Base-by-base conservation (phyloP, 23 tunicate genomes). In the Corella eumyota region DNA sequence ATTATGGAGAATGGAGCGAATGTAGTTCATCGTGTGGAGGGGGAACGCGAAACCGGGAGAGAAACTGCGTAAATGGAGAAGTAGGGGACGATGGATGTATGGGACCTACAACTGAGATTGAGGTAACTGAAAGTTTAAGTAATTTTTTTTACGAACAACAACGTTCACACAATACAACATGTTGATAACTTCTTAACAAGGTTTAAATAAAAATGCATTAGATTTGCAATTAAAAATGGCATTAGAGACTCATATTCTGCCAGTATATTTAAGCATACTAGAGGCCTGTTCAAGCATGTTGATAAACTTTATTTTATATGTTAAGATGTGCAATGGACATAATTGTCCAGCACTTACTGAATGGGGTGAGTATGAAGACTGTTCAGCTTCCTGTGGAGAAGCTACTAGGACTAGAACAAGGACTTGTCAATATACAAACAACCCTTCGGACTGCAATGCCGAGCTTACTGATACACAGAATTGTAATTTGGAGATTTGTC, bases 361-460 rank as follows among this genome's bases (percentile, higher is more conserved):
- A 1, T 68, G 73, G 73, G 4, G 7, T 11, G n/a, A 32, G n/a
- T 21, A 22, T 23, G 47, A 32, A 4, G 73, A 68, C n/a, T 68
- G 73, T 58, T 50, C 57, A 2, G 62, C 25, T 1, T 9, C 79
- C 11, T 81, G 90, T 36, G 64, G 57, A 34, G 74, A 63, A 1
- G 79, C 74, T 0, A 40, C 20, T 9, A 57, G 47, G 53, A 46
- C 63, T 9, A 31, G 90, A 27, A 72, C 60, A 0, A 60, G 90
- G 37, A 33, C 37, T 24, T 72, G 78, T 49, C 24, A 61, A 1
- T 28, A 24, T 21, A 31, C 68, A 6, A 50, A 23, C 49, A 54
- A 54, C 60, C 60, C 60, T n/a, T 13, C 6, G 2, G 30, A 54
- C 31, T 54, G 60, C 29, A 22, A 54, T 11, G 60, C 60, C 2